Base-by-base conservation (phyloP, 2,113 vertebrate species). In the Astatoreochromis straeleni region DNA sequence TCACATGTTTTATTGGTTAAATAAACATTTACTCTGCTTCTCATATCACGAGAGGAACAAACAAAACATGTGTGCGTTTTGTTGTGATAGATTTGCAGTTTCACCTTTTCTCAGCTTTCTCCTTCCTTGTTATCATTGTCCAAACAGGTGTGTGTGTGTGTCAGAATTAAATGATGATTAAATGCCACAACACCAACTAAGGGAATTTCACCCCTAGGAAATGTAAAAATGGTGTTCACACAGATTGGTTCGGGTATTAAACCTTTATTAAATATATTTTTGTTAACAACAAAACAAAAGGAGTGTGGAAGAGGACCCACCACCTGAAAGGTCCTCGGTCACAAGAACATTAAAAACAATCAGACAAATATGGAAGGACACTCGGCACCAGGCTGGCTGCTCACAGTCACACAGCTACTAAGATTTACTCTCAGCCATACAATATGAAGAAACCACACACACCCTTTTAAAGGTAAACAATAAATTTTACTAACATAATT, bases 181-280 rank as follows among this genome's bases (percentile, higher is more conserved):
- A 4, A 38, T 38, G 47, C 19, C 51, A 53, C 9, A 53, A 53
- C 51, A 21, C 51, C 51, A 6, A 6, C 19, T 21, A 2, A 53
- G 51, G 51, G 51, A 21, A 21, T 21, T 11, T 53, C 19, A 53
- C 5, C 19, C 0, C 51, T 21, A n/a, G 19, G 51, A 53, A 11
- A 53, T 21, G 0, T 53, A 53, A 53, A 4, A 6, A 21, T 21
- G 51, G 0, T 21, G 19, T 53, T 9, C 49, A 53, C 9, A 53
- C 49, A n/a, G 49, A 53, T 53, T 0, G 49, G 49, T 51, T n/a
- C 5, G 9, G 17, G 49, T 51, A 19, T n/a, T 51, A 53, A 53
- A 53, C 49, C 49, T n/a, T 53, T n/a, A 53, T 6, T 6, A 53
- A 53, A 53, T 53, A 6, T 53, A 53, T 53, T 53, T 53, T 53